Percentiles rank a stretch among this genome's conserved stretches.
phyloP scores from a whole-genome alignment of 2,888 invertebrate species.

The Thelaira solivaga region DNA sequence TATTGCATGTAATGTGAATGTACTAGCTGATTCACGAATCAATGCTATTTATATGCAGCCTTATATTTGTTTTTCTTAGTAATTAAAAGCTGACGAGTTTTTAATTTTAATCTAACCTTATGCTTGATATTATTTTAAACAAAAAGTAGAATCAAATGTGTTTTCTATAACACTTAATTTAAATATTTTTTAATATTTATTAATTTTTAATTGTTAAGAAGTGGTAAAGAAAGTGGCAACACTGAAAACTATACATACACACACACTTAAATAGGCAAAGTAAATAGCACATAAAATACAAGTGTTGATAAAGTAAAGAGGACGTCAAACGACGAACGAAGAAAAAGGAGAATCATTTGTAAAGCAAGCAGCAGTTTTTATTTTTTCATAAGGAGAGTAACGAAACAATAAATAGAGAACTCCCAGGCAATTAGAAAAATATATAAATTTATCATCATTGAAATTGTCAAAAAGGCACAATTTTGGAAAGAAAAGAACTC shows the following conservation, averaged over 20 bases:
- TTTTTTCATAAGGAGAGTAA: slow-evolving; percentile 60
- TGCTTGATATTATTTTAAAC: too few relatives aligned
- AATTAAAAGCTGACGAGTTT: too few relatives aligned
- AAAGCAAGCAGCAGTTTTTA: slow-evolving; percentile 54
- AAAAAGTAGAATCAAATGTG: too few relatives aligned
- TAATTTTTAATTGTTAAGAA: too few relatives aligned
- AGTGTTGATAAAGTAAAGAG: slow-evolving; percentile 55
- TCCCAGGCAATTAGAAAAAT: slow-evolving; percentile 56
- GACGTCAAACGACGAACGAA: slow-evolving; percentile 54
- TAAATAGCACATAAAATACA: slow-evolving; percentile 50
- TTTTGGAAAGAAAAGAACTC: slow-evolving; percentile 35
- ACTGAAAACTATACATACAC: slow-evolving; percentile 63
- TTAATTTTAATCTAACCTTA: too few relatives aligned
- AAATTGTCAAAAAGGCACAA: slow-evolving; percentile 29
- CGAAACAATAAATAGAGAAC: slow-evolving; percentile 52
- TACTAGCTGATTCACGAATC: too few relatives aligned
- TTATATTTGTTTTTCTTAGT: too few relatives aligned
- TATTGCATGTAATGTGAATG: too few relatives aligned
- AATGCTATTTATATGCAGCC: too few relatives aligned
- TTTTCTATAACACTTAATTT: too few relatives aligned
- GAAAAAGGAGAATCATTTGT: slow-evolving; percentile 58
- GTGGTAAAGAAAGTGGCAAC: slow-evolving; percentile 52
- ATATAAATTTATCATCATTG: slow-evolving; percentile 41
- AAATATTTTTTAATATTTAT: too few relatives aligned
- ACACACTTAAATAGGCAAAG: slow-evolving; percentile 58